A percentile compares a stretch with the other conserved stretches of the same genome.
Evolutionary conservation across 2,888 invertebrate genomes (phyloP).

Genomic region (Drosophila borealis): DNA sequence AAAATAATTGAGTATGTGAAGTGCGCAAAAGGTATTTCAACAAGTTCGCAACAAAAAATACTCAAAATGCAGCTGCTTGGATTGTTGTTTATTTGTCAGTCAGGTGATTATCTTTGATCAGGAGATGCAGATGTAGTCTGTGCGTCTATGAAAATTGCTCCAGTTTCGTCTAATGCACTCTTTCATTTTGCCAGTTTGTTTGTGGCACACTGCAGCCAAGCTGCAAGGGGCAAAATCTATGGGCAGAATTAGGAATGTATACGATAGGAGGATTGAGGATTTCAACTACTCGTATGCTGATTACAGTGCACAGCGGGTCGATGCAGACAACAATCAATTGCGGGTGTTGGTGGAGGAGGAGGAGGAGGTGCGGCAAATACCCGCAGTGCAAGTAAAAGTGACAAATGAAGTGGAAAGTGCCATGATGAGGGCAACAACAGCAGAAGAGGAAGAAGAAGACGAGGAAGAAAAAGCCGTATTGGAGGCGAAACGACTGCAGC

Average conservation of each 20-base stretch:
- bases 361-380: constrained; percentile 29
- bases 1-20: constrained; percentile 21
- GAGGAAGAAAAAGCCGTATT: background rate
- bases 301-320: constrained; percentile 53
- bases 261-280: constrained; percentile 18
- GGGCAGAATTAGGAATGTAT: constrained; percentile 21
- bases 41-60: constrained; percentile 8
- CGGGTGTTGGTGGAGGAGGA: constrained; percentile 21
- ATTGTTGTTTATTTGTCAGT: constrained; percentile 56
- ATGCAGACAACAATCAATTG: constrained; percentile 77
- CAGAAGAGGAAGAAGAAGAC: constrained; percentile 10
- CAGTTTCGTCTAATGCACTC: constrained; percentile 70
- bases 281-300: constrained; percentile 48
- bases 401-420: constrained; percentile 81
- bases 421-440: constrained; percentile 42
- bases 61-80: constrained; percentile 35
- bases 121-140: background rate
- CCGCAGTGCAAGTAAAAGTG: constrained; percentile 80
- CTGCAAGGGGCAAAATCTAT: constrained; percentile 36
- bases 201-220: constrained; percentile 75
- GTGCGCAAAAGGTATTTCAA: background rate
- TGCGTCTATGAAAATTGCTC: constrained; percentile 43
- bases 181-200: constrained; percentile 70
- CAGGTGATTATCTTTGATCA: constrained; percentile 63
- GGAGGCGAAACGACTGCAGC: constrained; percentile 2